These are phyloP conservation scores for Machimus rusticus DNA, from an alignment of 2,888 invertebrate species.

Conservation along the genomic window DNA sequence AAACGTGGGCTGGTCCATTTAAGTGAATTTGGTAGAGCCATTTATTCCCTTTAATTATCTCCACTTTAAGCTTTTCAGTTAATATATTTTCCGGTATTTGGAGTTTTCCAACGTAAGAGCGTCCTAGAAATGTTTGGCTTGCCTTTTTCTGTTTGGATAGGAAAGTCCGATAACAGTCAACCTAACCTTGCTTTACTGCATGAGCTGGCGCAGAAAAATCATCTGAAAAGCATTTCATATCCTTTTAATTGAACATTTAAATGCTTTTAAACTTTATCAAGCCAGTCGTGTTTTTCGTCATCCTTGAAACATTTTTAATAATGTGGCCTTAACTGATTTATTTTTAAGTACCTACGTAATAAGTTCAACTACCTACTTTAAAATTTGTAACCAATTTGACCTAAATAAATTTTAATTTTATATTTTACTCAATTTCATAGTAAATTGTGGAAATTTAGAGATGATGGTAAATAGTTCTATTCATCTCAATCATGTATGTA, in stretches of 20 bases:
- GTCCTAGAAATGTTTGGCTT: neutral
- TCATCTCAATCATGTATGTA: no score
- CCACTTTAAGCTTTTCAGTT: neutral
- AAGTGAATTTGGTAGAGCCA: neutral
- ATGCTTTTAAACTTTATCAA: neutral
- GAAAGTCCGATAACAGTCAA: neutral
- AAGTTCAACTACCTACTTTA: neutral
- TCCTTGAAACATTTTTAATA: neutral
- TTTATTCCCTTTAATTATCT: neutral
- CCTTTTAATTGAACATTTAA: neutral
- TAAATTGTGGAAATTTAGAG: no score
- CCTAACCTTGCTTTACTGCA: neutral
- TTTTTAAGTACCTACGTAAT: neutral
- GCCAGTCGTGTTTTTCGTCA: neutral
- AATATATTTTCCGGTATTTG: neutral
- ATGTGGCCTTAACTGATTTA: neutral
- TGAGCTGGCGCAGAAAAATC: neutral
- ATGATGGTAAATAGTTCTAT: no score
- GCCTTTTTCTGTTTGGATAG: neutral
- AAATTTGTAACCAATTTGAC: no score
- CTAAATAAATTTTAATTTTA: no score
- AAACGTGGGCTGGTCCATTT: neutral
- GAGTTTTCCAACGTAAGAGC: neutral
- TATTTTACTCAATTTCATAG: no score
- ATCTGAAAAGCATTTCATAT: neutral